These are phyloP conservation scores for Anadara kagoshimensis DNA, from an alignment of 1,140 invertebrate genomes.

Conservation along the genomic window DNA sequence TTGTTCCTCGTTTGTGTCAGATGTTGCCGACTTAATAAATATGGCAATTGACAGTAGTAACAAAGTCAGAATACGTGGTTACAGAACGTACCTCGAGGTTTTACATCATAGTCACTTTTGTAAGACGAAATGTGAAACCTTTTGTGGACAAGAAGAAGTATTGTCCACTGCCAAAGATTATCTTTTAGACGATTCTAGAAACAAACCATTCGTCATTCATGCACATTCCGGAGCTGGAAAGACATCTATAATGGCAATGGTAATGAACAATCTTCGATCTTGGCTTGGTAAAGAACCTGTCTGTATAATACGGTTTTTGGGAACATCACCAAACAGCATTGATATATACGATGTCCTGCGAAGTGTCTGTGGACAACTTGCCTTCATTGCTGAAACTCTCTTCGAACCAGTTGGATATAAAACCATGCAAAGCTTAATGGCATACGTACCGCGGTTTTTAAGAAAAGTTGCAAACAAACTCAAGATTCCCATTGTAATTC, in stretches of 20 bases:
- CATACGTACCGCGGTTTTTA: constrained; percentile 38
- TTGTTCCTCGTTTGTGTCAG: constrained; percentile 24
- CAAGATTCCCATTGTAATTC: constrained; percentile 49
- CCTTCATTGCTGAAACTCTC: constrained; percentile 37
- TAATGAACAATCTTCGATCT: constrained; percentile 33
- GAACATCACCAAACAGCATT: constrained; percentile 46
- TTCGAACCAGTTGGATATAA: constrained; percentile 41
- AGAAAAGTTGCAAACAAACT: constrained; percentile 12
- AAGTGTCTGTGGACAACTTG: constrained; percentile 45
- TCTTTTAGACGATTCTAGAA: constrained; percentile 26
- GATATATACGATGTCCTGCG: constrained; percentile 46
- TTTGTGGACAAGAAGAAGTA: constrained; percentile 51
- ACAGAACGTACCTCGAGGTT: constrained; percentile 81
- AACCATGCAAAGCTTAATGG: constrained; percentile 40
- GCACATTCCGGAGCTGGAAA: constrained; percentile 59
- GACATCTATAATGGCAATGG: constrained; percentile 50
- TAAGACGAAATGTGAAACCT: constrained; percentile 43
- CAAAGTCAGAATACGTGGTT: not conserved
- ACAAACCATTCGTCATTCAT: constrained; percentile 52
- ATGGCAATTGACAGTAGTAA: constrained; percentile 11
- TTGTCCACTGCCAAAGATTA: constrained; percentile 18
- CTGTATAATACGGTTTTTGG: constrained; percentile 53
- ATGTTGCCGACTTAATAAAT: constrained; percentile 22
- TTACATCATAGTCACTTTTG: constrained; percentile 95
- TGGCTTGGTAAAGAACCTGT: constrained; percentile 45